These are phyloP conservation scores for Epicauta chinensis DNA, from an alignment of 1,140 invertebrate genomes.

Conservation along the genomic window DNA sequence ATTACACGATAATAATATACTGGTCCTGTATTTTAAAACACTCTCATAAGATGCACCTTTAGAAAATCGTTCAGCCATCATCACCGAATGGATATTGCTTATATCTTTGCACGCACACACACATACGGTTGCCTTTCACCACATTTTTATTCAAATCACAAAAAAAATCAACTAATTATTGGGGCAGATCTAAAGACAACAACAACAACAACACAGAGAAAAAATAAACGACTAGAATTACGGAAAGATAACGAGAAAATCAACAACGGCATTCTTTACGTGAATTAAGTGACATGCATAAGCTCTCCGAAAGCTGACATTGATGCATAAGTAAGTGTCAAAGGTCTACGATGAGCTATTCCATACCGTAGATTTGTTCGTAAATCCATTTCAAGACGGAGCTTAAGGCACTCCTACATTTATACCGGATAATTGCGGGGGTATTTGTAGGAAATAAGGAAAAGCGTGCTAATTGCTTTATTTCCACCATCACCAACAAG, in stretches of 20 bases:
- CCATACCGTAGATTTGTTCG: conserved; percentile 4
- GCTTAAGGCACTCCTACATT: too few relatives aligned
- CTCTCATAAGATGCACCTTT: conserved; percentile 23
- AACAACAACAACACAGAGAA: too few relatives aligned
- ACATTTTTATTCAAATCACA: too few relatives aligned
- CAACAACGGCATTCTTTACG: conserved; percentile 12
- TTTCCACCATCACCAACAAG: too few relatives aligned
- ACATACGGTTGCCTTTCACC: not conserved
- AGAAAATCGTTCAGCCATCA: not conserved
- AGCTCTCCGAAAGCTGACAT: conserved; percentile 16
- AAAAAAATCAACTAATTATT: too few relatives aligned
- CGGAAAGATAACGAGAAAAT: not conserved
- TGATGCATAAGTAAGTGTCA: conserved; percentile 20
- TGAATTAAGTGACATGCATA: conserved; percentile 15
- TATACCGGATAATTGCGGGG: too few relatives aligned
- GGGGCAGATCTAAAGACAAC: too few relatives aligned
- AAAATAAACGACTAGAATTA: too few relatives aligned
- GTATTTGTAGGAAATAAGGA: too few relatives aligned
- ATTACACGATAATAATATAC: conserved; percentile 33
- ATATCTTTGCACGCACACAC: not conserved
- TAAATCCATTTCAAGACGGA: conserved; percentile 7
- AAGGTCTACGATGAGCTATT: conserved; percentile 15
- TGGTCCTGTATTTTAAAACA: conserved; percentile 30
- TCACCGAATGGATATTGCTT: not conserved
- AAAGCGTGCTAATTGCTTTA: too few relatives aligned